Percentiles rank a stretch among this genome's conserved stretches.
These are phyloP conservation scores for Trimorus sp. DNA, from an alignment of 2,888 invertebrate genomes.

Conservation along the genomic window DNA sequence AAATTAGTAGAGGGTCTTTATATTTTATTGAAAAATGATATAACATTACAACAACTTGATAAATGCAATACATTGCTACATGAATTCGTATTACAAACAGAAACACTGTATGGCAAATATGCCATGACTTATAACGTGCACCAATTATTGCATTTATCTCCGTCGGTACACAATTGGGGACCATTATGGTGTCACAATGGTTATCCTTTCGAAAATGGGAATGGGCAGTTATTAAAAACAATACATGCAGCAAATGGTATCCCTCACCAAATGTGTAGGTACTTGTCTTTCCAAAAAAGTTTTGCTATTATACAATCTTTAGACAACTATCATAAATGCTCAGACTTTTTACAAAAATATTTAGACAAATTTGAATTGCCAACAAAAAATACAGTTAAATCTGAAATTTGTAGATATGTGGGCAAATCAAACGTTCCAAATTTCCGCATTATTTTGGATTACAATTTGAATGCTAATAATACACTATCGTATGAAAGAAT, in stretches of 20 bases:
- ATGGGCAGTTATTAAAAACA: constrained; percentile 14
- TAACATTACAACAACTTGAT: neutral
- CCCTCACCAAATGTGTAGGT: neutral
- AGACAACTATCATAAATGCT: neutral
- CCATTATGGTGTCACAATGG: constrained; percentile 22
- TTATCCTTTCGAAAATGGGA: constrained; percentile 24
- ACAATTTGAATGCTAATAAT: neutral
- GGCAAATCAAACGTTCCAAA: neutral
- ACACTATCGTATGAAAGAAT: neutral
- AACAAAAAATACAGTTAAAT: neutral
- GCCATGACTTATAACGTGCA: constrained; percentile 24
- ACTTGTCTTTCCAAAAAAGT: neutral
- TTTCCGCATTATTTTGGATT: neutral
- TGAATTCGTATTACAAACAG: constrained; percentile 7
- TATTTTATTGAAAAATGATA: constrained; percentile 6
- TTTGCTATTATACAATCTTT: neutral
- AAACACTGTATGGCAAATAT: constrained; percentile 9
- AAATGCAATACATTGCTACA: neutral
- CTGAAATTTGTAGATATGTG: neutral
- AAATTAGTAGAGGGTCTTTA: neutral
- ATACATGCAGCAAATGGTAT: constrained; percentile 2
- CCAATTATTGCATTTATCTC: constrained; percentile 9
- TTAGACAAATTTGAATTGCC: neutral
- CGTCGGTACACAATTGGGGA: constrained; percentile 18
- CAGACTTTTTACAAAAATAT: neutral